Conservation (phyloP, 2,797 vertebrate species). For the Oreortyx pictus region DNA sequence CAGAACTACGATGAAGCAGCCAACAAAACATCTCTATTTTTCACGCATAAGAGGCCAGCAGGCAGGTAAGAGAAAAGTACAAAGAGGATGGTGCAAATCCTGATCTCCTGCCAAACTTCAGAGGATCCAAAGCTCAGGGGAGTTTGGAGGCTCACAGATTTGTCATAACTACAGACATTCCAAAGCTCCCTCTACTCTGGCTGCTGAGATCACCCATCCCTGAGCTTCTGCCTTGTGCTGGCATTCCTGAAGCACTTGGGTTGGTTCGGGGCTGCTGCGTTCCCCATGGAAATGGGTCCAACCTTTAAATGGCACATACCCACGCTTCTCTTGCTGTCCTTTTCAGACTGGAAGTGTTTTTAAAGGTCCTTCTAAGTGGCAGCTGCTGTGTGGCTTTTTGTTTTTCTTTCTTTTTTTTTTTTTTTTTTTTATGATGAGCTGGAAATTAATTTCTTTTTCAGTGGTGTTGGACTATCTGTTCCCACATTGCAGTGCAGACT, state of each 20-base stretch:
- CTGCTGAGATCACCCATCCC: background rate
- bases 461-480: slow-evolving; percentile 48
- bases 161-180: background rate
- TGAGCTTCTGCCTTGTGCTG: accelerated
- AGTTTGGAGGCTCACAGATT: background rate
- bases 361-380: slow-evolving; percentile 44
- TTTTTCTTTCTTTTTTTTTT: slow-evolving; percentile 59
- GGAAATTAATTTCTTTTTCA: slow-evolving; percentile 72
- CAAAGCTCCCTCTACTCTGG: background rate
- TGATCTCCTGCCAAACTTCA: background rate
- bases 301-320: background rate
- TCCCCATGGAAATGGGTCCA: background rate
- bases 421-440: slow-evolving; percentile 68
- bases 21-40: background rate
- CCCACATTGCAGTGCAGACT: slow-evolving; percentile 32
- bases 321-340: background rate
- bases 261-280: background rate
- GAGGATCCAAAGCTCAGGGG: background rate
- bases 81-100: background rate
- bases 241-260: background rate
- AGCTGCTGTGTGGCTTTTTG: slow-evolving; percentile 42
- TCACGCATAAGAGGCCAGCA: background rate
- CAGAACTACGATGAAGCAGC: background rate
- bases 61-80: background rate
- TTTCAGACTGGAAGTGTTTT: slow-evolving; percentile 42